Base-by-base conservation (phyloP, 2,113 vertebrate genomes). In the Nasalis larvatus region DNA sequence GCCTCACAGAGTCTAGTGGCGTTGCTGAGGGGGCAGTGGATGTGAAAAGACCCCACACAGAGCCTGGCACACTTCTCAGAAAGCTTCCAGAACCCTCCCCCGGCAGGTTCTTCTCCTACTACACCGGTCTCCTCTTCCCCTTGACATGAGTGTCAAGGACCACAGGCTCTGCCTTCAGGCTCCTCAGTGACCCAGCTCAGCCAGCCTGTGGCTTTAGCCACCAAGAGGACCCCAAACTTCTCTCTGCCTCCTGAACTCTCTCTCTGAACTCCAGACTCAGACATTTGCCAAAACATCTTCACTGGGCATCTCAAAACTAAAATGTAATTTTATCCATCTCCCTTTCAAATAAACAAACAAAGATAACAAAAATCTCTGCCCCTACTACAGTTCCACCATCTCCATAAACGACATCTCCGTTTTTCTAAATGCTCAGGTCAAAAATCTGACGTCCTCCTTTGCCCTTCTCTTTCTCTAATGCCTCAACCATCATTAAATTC, bases 41-140 rank as follows among this genome's bases (percentile, higher is more conserved):
- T 74, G 47, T 54, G 49, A 63, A 56, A 77, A 10, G 96, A 60
- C 54, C 86, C 96, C 96, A 92, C 93, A 86, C 82, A 30, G 74
- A 12, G 37, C 86, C 94, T 93, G 95, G 83, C 93, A 81, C 8
- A 14, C 18, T 69, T 77, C 78, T 37, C 8, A 45, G 69, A 32
- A 78, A 63, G 80, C 27, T 91, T 91, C 95, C 42, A 52, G 91
- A 89, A 82, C 58, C 49, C 18, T 77, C 76, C 0, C 25, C 54
- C 56, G 11, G 37, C 63, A 21, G 52, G 20, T n/a, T 27, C n/a
- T 77, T 71, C 77, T 86, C 54, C n/a, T 82, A 16, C 37, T 8
- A 25, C 86, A 23, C 9, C 11, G 14, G 45, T 77, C 27, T 85
- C 49, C 89, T 83, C 37, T 49, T 30, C 2, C 2, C 58, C 12